phyloP scores from a whole-genome alignment of 2,888 invertebrate species.

The Drosophila melanosoma region DNA sequence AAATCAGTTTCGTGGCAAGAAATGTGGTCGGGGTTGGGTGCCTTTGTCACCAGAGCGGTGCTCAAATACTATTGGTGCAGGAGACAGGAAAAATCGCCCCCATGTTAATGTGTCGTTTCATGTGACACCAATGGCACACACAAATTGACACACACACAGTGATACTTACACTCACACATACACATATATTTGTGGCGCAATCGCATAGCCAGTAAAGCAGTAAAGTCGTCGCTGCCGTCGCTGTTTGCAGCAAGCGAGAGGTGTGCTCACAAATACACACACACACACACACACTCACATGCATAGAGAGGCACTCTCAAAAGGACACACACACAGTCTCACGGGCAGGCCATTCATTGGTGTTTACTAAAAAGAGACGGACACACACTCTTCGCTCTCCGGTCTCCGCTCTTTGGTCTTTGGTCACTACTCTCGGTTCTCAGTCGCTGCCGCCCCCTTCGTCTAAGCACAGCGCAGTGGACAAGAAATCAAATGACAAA shows the following conservation, averaged over 20 bases:
- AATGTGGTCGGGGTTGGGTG: constrained; percentile 46
- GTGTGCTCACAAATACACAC: constrained; percentile 43
- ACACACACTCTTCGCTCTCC: constrained; percentile 59
- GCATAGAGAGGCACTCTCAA: constrained; percentile 13
- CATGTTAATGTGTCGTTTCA: constrained; percentile 79
- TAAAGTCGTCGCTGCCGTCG: constrained; percentile 45
- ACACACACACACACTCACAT: constrained; percentile 27
- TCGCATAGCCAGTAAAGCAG: constrained; percentile 58
- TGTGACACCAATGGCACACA: constrained; percentile 65
- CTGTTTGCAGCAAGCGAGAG: constrained; percentile 44
- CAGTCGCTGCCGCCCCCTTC: constrained; percentile 38
- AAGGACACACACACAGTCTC: constrained; percentile 43
- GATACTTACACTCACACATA: constrained; percentile 32
- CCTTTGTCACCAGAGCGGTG: constrained; percentile 76
- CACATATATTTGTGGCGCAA: constrained; percentile 51
- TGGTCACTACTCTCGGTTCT: constrained; percentile 6
- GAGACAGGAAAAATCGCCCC: constrained; percentile 78
- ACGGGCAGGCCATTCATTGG: constrained; percentile 61
- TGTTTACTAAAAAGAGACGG: constrained; percentile 70
- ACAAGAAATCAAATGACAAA: constrained; percentile 81
- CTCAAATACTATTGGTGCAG: constrained; percentile 81
- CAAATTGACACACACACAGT: constrained; percentile 39
- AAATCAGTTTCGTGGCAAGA: constrained; percentile 19
- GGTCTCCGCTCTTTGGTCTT: constrained; percentile 41
- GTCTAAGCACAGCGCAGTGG: constrained; percentile 50